Evolutionary conservation across 2,113 vertebrate species (phyloP), one percentile per base, ranked within the genome.

Genomic region (Paramormyrops kingsleyae): DNA sequence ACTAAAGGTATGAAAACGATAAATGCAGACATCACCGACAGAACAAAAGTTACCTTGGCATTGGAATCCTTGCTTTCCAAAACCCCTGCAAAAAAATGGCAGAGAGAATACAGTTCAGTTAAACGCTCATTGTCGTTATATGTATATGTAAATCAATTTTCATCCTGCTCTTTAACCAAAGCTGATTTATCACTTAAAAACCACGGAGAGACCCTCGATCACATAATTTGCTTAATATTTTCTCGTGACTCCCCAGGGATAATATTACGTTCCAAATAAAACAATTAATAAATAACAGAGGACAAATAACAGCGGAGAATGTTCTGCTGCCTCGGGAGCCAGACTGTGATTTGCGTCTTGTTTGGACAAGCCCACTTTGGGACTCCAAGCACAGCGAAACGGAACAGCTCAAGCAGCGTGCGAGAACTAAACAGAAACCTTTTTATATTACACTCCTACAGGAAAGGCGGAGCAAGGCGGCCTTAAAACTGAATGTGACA

Each of bases 61-160:
- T 94, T 97, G 96, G 92, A 96, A 96, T 94, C 96, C 96, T 95
- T 97, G 96, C 90, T 97, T 97, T 92, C 96, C 96, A 92, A 97
- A 96, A 13, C 96, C 96, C 96, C 96, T 97, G 94, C 91, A 90
- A 90, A 93, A 93, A 89, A 90, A 92, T 88, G 87, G 70, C 87
- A 70, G 83, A 74, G 88, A 84, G 9, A 86, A 89, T 19, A 66
- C 27, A 87, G 47, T 87, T 53, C 27, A 53, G 27, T 27, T 35
- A 7, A 53, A 19, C 5, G 15, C 7, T 53, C 31, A 56, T 53
- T 6, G 3, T 52, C 12, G 49, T 53, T 12, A 87, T 42, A 2
- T 46, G n/a, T 15, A 46, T 24, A 47, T 17, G 21, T 21, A 10
- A 47, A 84, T 84, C 8, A 9, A 47, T 84, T 84, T 24, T 24